Evolutionary conservation across 2,888 invertebrate species (phyloP), one percentile per base, ranked within the genome.

Genomic region (Thymelicus acteon): DNA sequence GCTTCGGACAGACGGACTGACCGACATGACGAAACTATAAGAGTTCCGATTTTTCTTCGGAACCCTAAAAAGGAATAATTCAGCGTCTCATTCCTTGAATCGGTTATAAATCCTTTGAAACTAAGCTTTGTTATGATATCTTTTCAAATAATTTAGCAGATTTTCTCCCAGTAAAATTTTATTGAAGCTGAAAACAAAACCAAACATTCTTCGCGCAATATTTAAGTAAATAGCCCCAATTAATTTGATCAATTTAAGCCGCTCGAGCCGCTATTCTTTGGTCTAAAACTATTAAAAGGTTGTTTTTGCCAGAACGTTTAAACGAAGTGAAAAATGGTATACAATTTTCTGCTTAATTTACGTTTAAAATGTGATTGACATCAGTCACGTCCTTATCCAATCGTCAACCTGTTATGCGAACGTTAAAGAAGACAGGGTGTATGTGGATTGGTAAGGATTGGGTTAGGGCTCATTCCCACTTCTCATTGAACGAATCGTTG

Each of bases 111-210:
- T 48, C 47, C 62, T 48, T 48, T 62, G 62, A 62, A 48, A 62
- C 7, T 37, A 63, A 52, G 48, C 37, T 49, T 52, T 63, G 63
- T 63, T 63, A 63, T 52, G 63, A 52, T 52, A 63, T 49, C 63
- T 49, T 62, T 49, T 62, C 31, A 37, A 52, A 63, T 63, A 63
- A 31, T 37, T 61, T 47, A 13, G 62, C 47, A 62, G 63, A 63
- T 8, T 37, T 52, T 68, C 62, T 44, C 39, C 3, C 19, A 68
- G 19, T 31, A 62, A 68, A 62, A 68, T 54, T 54, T 54, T 54
- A 24, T 62, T 62, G 57, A n/a, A 39, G 44, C 57, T 68, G 62
- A 57, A 68, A 57, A 68, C 68, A 68, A 57, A 68, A 68, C 44
- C 68, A 62, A 68, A 68, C 48, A 62, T 62, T 57, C 47, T 68